Evolutionary conservation across 2,888 invertebrate genomes (phyloP), one percentile per base, ranked within the genome.

Genomic region (Agrilus biguttatus): DNA sequence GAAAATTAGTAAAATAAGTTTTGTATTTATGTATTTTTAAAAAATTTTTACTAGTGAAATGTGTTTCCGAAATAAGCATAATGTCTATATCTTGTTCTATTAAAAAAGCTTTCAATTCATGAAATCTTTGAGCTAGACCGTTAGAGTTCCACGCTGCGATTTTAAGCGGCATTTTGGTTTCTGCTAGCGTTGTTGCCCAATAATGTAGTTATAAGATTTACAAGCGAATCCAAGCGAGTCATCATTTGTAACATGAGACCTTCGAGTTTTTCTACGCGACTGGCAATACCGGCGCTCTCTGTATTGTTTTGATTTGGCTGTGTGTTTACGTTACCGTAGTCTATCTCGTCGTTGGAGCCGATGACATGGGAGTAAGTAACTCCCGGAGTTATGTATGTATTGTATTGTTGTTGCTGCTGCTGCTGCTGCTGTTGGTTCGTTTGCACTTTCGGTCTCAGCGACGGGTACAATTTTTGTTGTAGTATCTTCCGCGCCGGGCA

Each of bases 131-230:
- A 14, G 41, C 39, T 8, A 51, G 38, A 14, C 49, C 51, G 39
- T 52, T 51, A 39, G 44, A 46, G 36, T 51, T 51, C 49, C 50
- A 50, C 33, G 47, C 23, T 17, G 40, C 47, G 37, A 51, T 45
- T 49, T 47, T 49, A 44, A 42, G 41, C 38, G 45, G 41, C 32
- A n/a, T 37, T 14, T 40, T 41, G 42, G 46, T 47, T 42, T 45
- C n/a, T 23, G 23, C 8, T 23, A 23, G 34, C 38, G 14, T 41
- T 34, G 48, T 42, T 47, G 17, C 33, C 46, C 12, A 48, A 35
- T 33, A 48, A 43, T 12, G 49, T 36, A 13, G 41, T 41, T 13
- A 43, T 33, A 6, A 39, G 36, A 35, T 39, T 43, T 17, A 39
- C 39, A 34, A 39, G 38, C n/a, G 17, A 13, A 13, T 36, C 43